Evolutionary conservation across 2,888 invertebrate genomes (phyloP), one percentile per base, ranked within the genome.

Genomic region (Andrena minutula): DNA sequence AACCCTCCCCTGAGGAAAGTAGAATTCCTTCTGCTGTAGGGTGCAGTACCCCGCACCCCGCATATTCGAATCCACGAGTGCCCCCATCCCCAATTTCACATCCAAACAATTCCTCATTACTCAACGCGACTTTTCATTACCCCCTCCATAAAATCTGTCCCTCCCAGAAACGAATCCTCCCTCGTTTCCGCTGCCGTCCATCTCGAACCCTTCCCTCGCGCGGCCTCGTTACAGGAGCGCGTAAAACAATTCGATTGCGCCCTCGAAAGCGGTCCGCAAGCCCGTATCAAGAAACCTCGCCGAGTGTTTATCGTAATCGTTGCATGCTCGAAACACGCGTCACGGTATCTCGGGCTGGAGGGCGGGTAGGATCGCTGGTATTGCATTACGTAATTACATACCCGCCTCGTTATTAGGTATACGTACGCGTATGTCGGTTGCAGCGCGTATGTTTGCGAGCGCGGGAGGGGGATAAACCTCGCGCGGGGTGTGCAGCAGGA

Each of bases 301-400:
- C 56, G 26, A 41, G 26, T 51, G 41, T 73, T 65, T 63, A 72
- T 72, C 32, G 72, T 53, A 72, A 66, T 51, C 61, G 63, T 63
- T 51, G 49, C 23, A 32, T 32, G 10, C 30, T 49, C 61, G 23
- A 20, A 26, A 72, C 60, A 35, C 73, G 73, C 61, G 64, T 64
- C 66, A 72, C 58, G 64, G 73, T 69, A 72, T 58, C 49, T 71
- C 71, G 71, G 28, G 49, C 61, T 49, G 63, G 82, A 75, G 81
- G 41, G 84, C 79, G 76, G 73, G 64, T 56, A 30, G 77, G 72
- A 79, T 76, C 76, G 74, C 56, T 51, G 70, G 75, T 72, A 79
- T 84, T 82, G 71, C 85, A 65, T 85, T 82, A 78, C 84, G 82
- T 82, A 84, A 85, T 85, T 84, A 76, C 85, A 84, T 35, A 28